phyloP scores from a whole-genome alignment of 1,140 invertebrate genomes.

The Doryteuthis pealeii region DNA sequence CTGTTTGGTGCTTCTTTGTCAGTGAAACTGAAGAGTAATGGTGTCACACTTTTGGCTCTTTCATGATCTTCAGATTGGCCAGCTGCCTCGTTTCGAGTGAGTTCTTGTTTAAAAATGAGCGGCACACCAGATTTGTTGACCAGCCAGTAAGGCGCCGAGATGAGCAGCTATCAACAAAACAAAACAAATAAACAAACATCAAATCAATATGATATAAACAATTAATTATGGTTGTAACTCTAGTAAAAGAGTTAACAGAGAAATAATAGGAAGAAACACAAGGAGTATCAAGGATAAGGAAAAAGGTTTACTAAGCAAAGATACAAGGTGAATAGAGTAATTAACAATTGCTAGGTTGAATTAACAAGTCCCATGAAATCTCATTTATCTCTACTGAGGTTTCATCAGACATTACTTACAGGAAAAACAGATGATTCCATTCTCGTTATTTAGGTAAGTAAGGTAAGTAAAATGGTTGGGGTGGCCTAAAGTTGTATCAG shows the following conservation, averaged over 20 bases:
- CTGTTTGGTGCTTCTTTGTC: constrained; percentile 73
- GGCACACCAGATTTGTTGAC: constrained; percentile 94
- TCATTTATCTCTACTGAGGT: too few relatives aligned
- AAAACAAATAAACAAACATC: constrained; percentile 4
- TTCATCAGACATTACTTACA: too few relatives aligned
- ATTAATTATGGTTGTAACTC: background rate
- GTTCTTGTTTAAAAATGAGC: constrained; percentile 91
- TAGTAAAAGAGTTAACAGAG: too few relatives aligned
- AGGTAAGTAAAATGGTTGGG: background rate
- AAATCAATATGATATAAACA: background rate
- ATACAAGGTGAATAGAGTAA: too few relatives aligned
- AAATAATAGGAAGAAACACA: too few relatives aligned
- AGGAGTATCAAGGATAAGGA: too few relatives aligned
- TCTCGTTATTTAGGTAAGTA: too few relatives aligned
- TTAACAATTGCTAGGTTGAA: too few relatives aligned
- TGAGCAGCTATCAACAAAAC: constrained; percentile 68
- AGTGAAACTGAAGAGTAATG: constrained; percentile 91
- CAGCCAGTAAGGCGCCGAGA: constrained; percentile 91
- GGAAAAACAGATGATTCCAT: too few relatives aligned
- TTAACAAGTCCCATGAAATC: too few relatives aligned
- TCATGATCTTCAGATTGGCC: constrained; percentile 96
- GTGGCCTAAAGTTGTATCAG: too few relatives aligned
- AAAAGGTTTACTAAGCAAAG: too few relatives aligned
- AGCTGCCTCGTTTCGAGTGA: constrained; percentile 73
- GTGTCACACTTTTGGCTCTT: constrained; percentile 83